A percentile compares a stretch with the other conserved stretches of the same genome.
Evolutionary conservation across 2,113 vertebrate species (phyloP).

Genomic region (Equus przewalskii): DNA sequence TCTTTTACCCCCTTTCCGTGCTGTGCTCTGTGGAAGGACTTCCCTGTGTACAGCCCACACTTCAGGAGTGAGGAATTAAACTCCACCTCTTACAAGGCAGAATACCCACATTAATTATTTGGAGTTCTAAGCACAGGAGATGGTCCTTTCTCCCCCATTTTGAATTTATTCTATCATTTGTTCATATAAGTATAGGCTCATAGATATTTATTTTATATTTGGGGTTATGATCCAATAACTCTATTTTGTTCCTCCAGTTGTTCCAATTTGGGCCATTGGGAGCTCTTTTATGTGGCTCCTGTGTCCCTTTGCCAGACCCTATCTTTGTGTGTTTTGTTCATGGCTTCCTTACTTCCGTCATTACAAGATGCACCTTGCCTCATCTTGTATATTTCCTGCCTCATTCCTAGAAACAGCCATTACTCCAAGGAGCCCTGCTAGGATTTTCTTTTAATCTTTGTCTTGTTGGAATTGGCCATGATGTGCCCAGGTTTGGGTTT

Average conservation of each 20-base stretch:
- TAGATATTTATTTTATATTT: not conserved
- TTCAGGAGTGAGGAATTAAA: rapidly evolving
- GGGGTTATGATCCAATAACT: not conserved
- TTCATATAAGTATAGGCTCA: not conserved
- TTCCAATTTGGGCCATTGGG: not conserved
- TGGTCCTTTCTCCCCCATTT: not conserved
- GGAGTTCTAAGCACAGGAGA: not conserved
- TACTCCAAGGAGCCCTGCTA: not conserved
- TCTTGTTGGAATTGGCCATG: not conserved
- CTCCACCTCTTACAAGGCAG: not conserved
- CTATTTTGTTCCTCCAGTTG: not conserved
- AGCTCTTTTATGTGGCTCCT: no score
- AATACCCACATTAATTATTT: no score
- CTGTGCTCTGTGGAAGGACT: not conserved
- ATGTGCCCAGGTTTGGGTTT: not conserved
- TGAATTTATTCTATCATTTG: not conserved
- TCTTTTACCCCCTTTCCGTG: no score
- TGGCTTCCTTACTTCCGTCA: not conserved
- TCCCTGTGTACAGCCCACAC: rapidly evolving
- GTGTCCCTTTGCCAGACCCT: not conserved
- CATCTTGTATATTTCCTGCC: not conserved
- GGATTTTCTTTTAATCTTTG: no score
- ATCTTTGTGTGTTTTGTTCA: not conserved
- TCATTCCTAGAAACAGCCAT: not conserved
- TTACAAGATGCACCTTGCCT: not conserved